A percentile compares a stretch with the other conserved stretches of the same genome.
Evolutionary conservation across 92 coral and sea anemone species (phyloP).

Genomic region (Phymanthus crucifer): DNA sequence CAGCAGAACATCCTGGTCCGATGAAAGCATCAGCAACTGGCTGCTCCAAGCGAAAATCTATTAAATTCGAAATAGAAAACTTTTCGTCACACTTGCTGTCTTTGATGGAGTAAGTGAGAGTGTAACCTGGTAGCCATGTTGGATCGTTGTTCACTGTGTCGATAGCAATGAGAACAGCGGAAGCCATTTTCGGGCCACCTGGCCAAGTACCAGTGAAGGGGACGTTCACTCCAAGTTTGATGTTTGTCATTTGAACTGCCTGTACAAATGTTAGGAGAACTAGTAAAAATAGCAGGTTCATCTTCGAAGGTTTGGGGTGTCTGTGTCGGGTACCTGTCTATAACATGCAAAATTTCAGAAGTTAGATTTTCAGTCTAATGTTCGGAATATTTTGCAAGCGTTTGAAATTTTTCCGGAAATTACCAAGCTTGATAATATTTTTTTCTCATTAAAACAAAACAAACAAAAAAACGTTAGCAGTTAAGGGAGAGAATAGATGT

Average conservation of each 20-base stretch:
- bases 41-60: constrained; percentile 45
- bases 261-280: constrained; percentile 23
- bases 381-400: neutral
- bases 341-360: neutral
- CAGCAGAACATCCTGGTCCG: constrained; percentile 81
- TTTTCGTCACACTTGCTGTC: constrained; percentile 55
- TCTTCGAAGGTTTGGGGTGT: neutral
- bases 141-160: constrained; percentile 56
- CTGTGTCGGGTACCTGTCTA: neutral
- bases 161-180: constrained; percentile 68
- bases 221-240: constrained; percentile 61
- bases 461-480: no score
- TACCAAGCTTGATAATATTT: no score
- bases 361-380: neutral
- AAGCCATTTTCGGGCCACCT: constrained; percentile 74
- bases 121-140: constrained; percentile 51
- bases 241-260: constrained; percentile 26
- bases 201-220: constrained; percentile 70
- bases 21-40: constrained; percentile 68
- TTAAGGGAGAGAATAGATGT: no score
- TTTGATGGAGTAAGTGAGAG: constrained; percentile 41
- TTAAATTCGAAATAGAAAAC: constrained; percentile 41
- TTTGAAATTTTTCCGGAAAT: no score
- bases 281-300: constrained; percentile 21
- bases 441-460: no score